A percentile compares a stretch with the other conserved stretches of the same genome.
Conservation (phyloP, 1,140 invertebrate species). For the Aphaenogaster rudis region DNA sequence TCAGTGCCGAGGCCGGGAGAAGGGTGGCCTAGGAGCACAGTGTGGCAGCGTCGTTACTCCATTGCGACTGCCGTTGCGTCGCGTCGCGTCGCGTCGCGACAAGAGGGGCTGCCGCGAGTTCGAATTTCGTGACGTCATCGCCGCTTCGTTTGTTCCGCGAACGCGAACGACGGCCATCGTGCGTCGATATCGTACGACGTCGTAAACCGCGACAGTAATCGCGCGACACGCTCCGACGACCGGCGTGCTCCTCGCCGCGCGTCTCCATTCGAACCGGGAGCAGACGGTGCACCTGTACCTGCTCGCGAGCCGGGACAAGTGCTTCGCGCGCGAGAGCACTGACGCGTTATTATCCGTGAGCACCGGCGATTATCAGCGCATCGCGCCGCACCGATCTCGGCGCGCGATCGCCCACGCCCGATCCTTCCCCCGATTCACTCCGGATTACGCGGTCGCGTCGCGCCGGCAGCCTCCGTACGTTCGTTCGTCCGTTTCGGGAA, state of each 20-base stretch:
- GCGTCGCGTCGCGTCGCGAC: neutral
- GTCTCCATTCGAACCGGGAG: neutral
- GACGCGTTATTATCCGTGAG: constrained; percentile 25
- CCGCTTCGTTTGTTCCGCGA: constrained; percentile 5
- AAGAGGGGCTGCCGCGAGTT: constrained; percentile 17
- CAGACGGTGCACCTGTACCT: neutral
- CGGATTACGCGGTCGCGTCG: constrained; percentile 68
- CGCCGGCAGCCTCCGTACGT: constrained; percentile 59
- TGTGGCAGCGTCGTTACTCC: neutral
- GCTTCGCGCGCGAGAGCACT: constrained; percentile 37
- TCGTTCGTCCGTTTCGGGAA: constrained; percentile 51
- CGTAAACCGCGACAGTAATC: neutral
- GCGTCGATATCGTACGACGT: neutral
- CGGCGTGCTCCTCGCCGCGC: neutral
- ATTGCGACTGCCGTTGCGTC: neutral
- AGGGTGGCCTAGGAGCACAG: neutral
- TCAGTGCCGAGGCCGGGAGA: neutral
- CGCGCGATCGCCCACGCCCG: constrained; percentile 42
- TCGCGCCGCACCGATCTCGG: neutral
- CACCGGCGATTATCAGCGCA: constrained; percentile 27
- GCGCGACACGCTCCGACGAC: neutral
- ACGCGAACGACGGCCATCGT: neutral
- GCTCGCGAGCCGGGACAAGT: constrained; percentile 2
- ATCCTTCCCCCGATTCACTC: constrained; percentile 51
- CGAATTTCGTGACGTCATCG: neutral